These are phyloP conservation scores for Apomyelois bistriatella DNA, from an alignment of 2,888 invertebrate genomes.

Conservation along the genomic window DNA sequence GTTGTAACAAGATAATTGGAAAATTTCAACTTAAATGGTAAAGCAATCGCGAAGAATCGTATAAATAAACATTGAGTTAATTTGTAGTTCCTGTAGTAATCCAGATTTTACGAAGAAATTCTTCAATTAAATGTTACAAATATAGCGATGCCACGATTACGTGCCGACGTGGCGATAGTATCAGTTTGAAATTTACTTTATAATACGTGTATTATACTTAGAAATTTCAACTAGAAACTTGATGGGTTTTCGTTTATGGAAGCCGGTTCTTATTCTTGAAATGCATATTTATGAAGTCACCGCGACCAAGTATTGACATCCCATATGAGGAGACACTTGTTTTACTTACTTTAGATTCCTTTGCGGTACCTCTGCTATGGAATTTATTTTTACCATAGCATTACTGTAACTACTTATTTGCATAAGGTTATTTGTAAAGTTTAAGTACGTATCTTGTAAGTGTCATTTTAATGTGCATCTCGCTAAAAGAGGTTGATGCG, in stretches of 20 bases:
- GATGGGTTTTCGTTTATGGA: constrained; percentile 14
- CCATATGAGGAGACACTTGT: constrained; percentile 10
- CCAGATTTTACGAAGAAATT: constrained; percentile 7
- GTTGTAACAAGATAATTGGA: constrained; percentile 1
- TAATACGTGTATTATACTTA: constrained; percentile 9
- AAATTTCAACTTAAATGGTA: not conserved
- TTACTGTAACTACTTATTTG: constrained; percentile 6
- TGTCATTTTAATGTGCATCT: constrained; percentile 2
- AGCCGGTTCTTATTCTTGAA: constrained; percentile 8
- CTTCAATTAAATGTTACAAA: constrained; percentile 13
- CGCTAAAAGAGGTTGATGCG: not conserved
- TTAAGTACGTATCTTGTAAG: constrained; percentile 3
- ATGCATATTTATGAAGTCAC: constrained; percentile 13
- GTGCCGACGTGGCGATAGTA: constrained; percentile 6
- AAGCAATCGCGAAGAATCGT: constrained; percentile 1
- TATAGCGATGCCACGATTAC: constrained; percentile 10
- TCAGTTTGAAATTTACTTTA: constrained; percentile 5
- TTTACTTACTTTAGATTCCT: constrained; percentile 9
- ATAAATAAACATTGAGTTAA: constrained; percentile 6
- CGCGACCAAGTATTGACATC: constrained; percentile 11
- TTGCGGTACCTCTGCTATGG: constrained; percentile 3
- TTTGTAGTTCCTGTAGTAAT: constrained; percentile 1
- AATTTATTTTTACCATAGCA: constrained; percentile 3
- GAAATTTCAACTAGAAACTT: constrained; percentile 10
- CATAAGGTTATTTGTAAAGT: constrained; percentile 1